Percentiles rank a stretch among this genome's conserved stretches.
phyloP scores from a whole-genome alignment of 2,797 vertebrate genomes.

The Melanogrammus aeglefinus region DNA sequence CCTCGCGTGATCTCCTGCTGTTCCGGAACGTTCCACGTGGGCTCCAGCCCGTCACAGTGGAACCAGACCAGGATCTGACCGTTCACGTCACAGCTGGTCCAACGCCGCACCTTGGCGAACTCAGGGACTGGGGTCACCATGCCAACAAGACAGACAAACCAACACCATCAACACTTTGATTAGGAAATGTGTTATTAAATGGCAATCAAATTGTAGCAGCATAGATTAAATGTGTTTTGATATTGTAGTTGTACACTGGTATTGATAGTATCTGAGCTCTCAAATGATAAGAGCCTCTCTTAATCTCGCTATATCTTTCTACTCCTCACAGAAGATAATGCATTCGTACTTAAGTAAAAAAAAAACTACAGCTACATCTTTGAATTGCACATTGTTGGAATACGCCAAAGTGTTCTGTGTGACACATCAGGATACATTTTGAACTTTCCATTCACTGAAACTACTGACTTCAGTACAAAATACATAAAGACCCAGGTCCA shows the following conservation, averaged over 20 bases:
- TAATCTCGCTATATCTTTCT: no score
- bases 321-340: no score
- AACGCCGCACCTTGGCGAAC: slow-evolving; percentile 68
- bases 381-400: no score
- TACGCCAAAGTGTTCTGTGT: neutral
- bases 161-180: neutral
- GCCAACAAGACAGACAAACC: neutral
- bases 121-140: slow-evolving; percentile 69
- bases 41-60: slow-evolving; percentile 70
- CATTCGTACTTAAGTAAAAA: no score
- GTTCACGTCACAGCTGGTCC: slow-evolving; percentile 75
- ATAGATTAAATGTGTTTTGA: neutral
- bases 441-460: neutral
- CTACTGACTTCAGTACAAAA: neutral
- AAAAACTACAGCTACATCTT: no score
- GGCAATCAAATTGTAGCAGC: neutral
- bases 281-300: no score
- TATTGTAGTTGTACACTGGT: neutral
- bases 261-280: no score
- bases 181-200: neutral
- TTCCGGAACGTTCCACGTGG: slow-evolving; percentile 71
- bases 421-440: neutral
- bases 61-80: slow-evolving; percentile 78
- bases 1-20: slow-evolving; percentile 64
- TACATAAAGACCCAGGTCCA: neutral